Evolutionary conservation across 2,113 vertebrate species (phyloP).

Genomic region (Gadus macrocephalus): DNA sequence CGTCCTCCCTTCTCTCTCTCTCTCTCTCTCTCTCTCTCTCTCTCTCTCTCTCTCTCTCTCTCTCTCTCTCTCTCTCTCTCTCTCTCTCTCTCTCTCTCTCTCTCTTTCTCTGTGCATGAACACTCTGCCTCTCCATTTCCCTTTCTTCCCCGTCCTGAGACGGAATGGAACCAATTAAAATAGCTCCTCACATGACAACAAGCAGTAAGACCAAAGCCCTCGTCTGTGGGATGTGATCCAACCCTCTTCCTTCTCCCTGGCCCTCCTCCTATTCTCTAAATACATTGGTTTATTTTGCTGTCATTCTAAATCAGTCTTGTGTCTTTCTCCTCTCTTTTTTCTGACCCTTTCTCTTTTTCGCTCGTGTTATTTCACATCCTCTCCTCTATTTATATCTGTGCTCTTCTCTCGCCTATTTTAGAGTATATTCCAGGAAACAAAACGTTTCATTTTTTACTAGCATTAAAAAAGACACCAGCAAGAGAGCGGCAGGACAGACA

Average conservation of each 20-base stretch:
- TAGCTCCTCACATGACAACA: conserved; percentile 8
- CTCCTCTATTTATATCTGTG: not conserved
- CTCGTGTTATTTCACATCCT: not conserved
- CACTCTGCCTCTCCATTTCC: not conserved
- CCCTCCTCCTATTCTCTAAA: not conserved
- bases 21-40: conserved; percentile 18
- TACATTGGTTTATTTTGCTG: conserved; percentile 3
- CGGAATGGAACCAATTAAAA: conserved; percentile 18
- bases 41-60: conserved; percentile 7
- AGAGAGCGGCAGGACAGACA: not conserved
- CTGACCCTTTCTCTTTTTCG: too few species aligned
- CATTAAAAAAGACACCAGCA: not conserved
- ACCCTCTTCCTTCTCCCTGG: not conserved
- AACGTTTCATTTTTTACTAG: not conserved
- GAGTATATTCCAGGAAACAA: not conserved
- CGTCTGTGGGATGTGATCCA: not conserved
- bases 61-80: not conserved
- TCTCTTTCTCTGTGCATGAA: too few species aligned
- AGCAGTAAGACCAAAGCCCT: not conserved
- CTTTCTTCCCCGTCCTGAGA: conserved; percentile 1
- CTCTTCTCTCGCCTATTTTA: not conserved
- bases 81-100: conserved; percentile 17
- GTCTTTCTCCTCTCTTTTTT: not conserved
- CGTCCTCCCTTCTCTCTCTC: not conserved
- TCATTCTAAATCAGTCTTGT: not conserved